These are phyloP conservation scores for Hylomyscus alleni DNA, from an alignment of 2,797 vertebrate genomes.

Conservation along the genomic window DNA sequence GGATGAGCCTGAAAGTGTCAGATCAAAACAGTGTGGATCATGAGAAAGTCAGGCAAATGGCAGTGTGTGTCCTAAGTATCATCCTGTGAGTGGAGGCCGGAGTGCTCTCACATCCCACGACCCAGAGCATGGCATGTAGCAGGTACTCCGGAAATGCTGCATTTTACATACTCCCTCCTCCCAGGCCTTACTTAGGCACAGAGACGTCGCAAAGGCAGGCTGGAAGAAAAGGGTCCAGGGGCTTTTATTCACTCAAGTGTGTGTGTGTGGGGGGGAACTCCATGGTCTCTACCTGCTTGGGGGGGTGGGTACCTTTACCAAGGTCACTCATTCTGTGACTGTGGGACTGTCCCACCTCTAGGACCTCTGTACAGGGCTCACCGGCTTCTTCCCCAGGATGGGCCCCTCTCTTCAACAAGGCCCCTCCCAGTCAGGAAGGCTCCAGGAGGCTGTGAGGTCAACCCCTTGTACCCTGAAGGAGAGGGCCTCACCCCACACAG, in stretches of 20 bases:
- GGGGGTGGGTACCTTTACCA: background rate
- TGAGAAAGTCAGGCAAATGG: rapidly evolving
- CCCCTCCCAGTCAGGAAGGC: background rate
- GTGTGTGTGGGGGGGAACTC: background rate
- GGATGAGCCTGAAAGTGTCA: background rate
- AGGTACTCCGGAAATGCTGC: background rate
- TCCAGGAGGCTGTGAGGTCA: background rate
- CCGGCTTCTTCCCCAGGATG: background rate
- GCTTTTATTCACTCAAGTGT: background rate
- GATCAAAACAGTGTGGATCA: background rate
- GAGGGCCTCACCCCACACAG: rapidly evolving
- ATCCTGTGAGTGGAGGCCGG: rapidly evolving
- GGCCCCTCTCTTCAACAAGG: rapidly evolving
- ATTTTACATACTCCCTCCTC: rapidly evolving
- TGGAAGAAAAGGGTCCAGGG: background rate
- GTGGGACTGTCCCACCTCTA: background rate
- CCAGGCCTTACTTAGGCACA: background rate
- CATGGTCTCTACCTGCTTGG: background rate
- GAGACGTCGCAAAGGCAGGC: background rate
- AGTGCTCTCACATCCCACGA: rapidly evolving
- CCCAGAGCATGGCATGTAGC: rapidly evolving
- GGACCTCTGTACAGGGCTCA: background rate
- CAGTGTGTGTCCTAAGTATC: rapidly evolving
- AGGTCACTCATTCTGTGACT: background rate
- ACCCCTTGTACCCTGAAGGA: background rate